phyloP scores from a whole-genome alignment of 1,140 invertebrate genomes.

The Meloidogyne floridensis region DNA sequence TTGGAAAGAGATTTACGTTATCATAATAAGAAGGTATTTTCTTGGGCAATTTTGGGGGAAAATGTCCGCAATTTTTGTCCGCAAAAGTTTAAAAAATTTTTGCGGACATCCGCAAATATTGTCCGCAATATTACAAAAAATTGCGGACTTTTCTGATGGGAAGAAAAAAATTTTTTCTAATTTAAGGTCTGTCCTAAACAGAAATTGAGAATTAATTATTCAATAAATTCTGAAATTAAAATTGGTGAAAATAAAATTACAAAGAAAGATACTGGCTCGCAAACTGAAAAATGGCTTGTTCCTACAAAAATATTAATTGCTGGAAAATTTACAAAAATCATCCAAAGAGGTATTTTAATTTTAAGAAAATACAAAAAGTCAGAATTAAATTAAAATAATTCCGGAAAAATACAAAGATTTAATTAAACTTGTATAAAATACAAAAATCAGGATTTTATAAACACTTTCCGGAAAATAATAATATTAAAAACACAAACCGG shows the following conservation, averaged over 20 bases:
- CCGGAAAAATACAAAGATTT: no score
- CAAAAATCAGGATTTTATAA: no score
- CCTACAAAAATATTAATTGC: background rate
- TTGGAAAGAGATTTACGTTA: constrained; percentile 46
- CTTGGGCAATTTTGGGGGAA: no score
- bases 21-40: constrained; percentile 42
- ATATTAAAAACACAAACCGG: no score
- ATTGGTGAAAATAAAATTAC: background rate
- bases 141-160: no score
- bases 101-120: no score
- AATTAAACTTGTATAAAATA: no score
- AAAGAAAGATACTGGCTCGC: background rate
- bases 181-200: background rate
- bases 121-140: no score
- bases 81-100: no score
- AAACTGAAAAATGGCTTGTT: background rate
- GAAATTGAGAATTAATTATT: background rate
- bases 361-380: background rate
- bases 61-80: no score
- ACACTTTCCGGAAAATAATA: no score
- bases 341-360: background rate
- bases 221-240: background rate
- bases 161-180: background rate
- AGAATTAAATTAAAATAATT: no score
- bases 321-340: background rate